Evolutionary conservation across 2,888 invertebrate species (phyloP), one percentile per base, ranked within the genome.

Genomic region (Athalia rosae): DNA sequence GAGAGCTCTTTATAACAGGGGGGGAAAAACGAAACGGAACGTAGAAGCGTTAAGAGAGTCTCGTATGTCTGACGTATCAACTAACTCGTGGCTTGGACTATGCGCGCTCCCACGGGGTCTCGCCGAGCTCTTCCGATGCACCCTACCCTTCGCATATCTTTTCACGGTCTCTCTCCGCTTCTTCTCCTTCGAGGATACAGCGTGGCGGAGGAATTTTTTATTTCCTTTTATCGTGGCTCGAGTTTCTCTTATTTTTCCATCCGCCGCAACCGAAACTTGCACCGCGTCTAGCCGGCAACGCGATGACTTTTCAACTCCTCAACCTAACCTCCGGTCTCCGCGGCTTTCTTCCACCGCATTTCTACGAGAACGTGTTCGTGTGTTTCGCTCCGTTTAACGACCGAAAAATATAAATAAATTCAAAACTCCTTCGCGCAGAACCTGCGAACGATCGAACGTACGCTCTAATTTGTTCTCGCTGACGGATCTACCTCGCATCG

Each of bases 21-120:
- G 7, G 50, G 50, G 50, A 50, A 50, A 50, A 50, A 9, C 7
- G 50, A 9, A 50, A 11, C 50, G 7, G 7, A 50, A 11, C 11
- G 11, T 0, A 15, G 11, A 59, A 7, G 13, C 7, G 13, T 11
- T 13, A n/a, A n/a, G 53, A 28, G 48, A 47, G 67, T 67, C 50
- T 67, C 67, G 67, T 67, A 67, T 67, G 67, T 67, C 67, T 67
- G 67, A 67, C 67, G 53, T 67, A 67, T 67, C 67, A 67, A 67
- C 67, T 67, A 67, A 67, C 67, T 67, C 67, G 53, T 67, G 41
- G 43, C 67, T 28, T 53, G 28, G 9, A n/a, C 50, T 28, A 50
- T 67, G 48, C 41, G 45, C 64, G 2, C 4, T n/a, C 45, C 50
- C 11, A 7, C 50, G 28, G 8, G 50, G 8, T 50, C 11, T 50